Conservation (phyloP, 2,797 vertebrate species). For the Sphenodon punctatus region DNA sequence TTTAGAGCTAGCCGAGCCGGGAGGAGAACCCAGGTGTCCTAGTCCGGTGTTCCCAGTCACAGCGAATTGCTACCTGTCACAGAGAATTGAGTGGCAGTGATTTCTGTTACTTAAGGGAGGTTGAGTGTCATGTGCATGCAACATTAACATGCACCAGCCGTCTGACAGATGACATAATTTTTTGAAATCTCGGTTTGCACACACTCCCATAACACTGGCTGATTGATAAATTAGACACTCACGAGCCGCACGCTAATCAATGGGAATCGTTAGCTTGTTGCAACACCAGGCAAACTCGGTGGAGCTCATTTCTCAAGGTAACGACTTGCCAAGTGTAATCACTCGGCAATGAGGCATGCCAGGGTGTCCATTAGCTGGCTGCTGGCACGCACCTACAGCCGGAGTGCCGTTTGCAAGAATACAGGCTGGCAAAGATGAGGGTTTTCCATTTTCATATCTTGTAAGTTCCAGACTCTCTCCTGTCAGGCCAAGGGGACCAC, state of each 20-base stretch:
- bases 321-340: conserved; percentile 62
- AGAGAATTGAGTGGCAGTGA: fast-evolving
- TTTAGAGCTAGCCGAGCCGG: not conserved
- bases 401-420: no score
- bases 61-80: not conserved
- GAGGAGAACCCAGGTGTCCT: not conserved
- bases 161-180: conserved; percentile 70
- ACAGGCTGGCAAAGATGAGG: no score
- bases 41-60: not conserved
- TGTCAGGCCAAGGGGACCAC: not conserved
- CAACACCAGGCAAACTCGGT: conserved; percentile 61
- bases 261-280: conserved; percentile 72
- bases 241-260: conserved; percentile 67
- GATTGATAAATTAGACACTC: conserved; percentile 75
- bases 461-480: no score
- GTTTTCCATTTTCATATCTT: no score
- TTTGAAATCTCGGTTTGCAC: conserved; percentile 58
- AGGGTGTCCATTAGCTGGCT: conserved; percentile 30
- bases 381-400: conserved; percentile 38
- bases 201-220: conserved; percentile 41
- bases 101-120: not conserved
- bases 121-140: not conserved
- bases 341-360: conserved; percentile 38
- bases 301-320: conserved; percentile 72
- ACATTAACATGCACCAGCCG: conserved; percentile 7